Base-by-base conservation (phyloP, 2,888 invertebrate genomes). In the Aphodius sticticus region DNA sequence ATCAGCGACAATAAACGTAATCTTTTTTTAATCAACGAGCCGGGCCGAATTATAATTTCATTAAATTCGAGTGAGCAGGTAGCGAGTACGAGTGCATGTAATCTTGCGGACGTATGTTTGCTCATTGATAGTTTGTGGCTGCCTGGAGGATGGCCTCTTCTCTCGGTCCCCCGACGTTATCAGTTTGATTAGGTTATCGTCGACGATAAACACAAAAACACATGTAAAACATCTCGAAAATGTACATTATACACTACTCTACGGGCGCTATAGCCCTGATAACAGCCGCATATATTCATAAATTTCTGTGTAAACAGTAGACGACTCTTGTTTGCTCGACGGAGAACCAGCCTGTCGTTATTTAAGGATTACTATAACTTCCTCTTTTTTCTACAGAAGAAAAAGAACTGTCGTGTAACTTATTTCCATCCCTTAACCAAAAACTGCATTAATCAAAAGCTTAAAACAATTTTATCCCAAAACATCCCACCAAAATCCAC, bases 161-260 rank as follows among this genome's bases (percentile, higher is more conserved):
- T 74, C 74, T 74, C 74, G 26, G 26, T 26, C 12, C 53, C 53
- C 12, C 53, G 35, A 35, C 74, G 35, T 74, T 74, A 74, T 74
- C 86, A 87, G 85, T 85, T 86, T 86, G 88, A 85, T 87, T 88
- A 87, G 83, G 86, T 87, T 88, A 88, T 88, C 88, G 85, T 82
- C 80, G 78, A 84, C 85, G 86, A 87, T 87, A 87, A 88, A 88
- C 87, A 86, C 83, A 84, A 87, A 88, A 88, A 88, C 87, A 88
- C 86, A 88, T 88, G 88, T 88, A 88, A 88, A 88, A 87, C 87
- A 87, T 84, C 85, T 84, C 78, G 78, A 78, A 77, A 79, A 53
- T 80, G 80, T 78, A 78, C 74, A 35, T 35, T 15, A 35, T 74
- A 36, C 35, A 71, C 35, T 35, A 16, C 26, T 36, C 6, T 26